Evolutionary conservation across 2,888 invertebrate species (phyloP).

Genomic region (Chrysolina haemoptera): DNA sequence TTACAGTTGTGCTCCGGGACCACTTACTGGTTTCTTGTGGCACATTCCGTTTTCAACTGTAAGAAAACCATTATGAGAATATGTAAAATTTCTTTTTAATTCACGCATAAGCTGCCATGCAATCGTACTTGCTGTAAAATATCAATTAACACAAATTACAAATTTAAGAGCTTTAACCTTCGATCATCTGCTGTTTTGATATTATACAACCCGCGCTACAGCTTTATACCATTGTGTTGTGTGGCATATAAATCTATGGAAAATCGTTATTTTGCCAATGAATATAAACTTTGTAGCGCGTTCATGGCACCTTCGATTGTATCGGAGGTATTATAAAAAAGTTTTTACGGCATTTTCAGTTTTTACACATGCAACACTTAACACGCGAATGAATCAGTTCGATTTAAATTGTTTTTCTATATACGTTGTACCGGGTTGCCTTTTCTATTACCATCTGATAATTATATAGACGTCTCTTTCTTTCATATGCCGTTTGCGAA

Average conservation of each 20-base stretch:
- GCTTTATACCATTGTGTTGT: constrained; percentile 26
- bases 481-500: constrained; percentile 38
- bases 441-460: constrained; percentile 39
- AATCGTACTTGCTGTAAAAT: not conserved
- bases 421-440: constrained; percentile 38
- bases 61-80: too few species aligned
- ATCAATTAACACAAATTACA: not conserved
- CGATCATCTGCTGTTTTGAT: constrained; percentile 1
- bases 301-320: constrained; percentile 65
- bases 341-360: constrained; percentile 65
- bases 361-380: constrained; percentile 66
- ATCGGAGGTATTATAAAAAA: constrained; percentile 63
- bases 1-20: too few species aligned
- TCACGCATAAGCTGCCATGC: not conserved
- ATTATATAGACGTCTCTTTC: constrained; percentile 40
- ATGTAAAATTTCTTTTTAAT: too few species aligned
- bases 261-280: constrained; percentile 56
- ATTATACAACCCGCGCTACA: constrained; percentile 15
- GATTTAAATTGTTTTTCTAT: constrained; percentile 52
- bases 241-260: constrained; percentile 51
- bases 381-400: constrained; percentile 62
- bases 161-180: not conserved
- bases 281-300: constrained; percentile 61
- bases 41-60: too few species aligned
- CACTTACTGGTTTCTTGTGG: too few species aligned